Conservation (phyloP, 2,888 invertebrate species). For the Allophyes oxyacanthae region DNA sequence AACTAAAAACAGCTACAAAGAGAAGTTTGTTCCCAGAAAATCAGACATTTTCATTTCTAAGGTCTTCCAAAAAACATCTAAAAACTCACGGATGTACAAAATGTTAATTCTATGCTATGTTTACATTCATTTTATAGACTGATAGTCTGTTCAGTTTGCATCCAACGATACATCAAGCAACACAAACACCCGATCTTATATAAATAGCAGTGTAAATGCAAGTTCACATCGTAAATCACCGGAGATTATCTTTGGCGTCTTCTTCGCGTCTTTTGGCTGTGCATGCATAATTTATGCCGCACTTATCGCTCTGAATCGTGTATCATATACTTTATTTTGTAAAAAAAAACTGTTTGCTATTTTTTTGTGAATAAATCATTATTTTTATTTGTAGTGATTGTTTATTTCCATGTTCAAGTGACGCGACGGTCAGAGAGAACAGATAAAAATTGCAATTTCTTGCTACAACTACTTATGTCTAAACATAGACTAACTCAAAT, state of each 20-base stretch:
- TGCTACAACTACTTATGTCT: no score
- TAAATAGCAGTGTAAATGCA: slow-evolving; percentile 71
- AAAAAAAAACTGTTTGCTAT: slow-evolving; percentile 25
- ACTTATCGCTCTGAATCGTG: slow-evolving; percentile 67
- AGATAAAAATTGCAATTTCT: no score
- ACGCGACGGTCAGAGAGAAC: no score
- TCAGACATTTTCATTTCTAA: no score
- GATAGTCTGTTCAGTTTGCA: slow-evolving; percentile 33
- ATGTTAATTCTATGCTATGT: not conserved
- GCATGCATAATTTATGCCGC: slow-evolving; percentile 82
- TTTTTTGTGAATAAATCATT: slow-evolving; percentile 22
- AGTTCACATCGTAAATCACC: slow-evolving; percentile 85
- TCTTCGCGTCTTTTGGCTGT: slow-evolving; percentile 77
- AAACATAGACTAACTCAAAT: no score
- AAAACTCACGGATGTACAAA: no score
- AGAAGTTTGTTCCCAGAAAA: no score
- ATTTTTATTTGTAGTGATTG: slow-evolving; percentile 15
- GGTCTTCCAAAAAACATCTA: no score
- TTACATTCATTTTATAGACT: not conserved
- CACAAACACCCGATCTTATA: slow-evolving; percentile 45
- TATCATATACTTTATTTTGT: slow-evolving; percentile 53
- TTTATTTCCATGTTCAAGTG: no score
- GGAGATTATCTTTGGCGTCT: slow-evolving; percentile 83
- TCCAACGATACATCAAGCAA: slow-evolving; percentile 45
- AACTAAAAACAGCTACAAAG: no score